Evolutionary conservation across 2,888 invertebrate species (phyloP).

Genomic region (Apodemia mormo): DNA sequence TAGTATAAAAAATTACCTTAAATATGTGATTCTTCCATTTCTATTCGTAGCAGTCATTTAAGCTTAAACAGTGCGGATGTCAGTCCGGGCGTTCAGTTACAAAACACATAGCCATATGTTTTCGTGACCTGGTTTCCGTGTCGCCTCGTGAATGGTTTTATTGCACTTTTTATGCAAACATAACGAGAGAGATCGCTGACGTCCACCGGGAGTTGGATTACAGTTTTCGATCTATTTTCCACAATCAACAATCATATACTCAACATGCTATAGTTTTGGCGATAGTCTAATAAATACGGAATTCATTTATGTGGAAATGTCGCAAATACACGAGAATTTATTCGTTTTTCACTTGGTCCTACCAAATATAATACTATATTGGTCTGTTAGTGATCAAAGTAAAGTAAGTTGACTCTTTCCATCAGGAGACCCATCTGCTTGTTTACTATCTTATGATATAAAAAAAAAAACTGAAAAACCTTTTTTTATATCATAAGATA

Average conservation of each 20-base stretch:
- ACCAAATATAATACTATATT: too few relatives aligned
- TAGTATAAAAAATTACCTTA: too few relatives aligned
- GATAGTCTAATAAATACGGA: not conserved
- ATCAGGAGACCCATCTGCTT: too few relatives aligned
- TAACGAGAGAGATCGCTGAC: constrained; percentile 23
- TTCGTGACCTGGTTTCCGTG: constrained; percentile 50
- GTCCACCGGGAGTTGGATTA: constrained; percentile 26
- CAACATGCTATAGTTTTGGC: not conserved
- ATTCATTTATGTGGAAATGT: not conserved
- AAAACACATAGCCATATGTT: constrained; percentile 39
- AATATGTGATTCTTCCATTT: not conserved
- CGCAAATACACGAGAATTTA: too few relatives aligned
- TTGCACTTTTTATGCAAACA: constrained; percentile 36
- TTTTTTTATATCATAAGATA: too few relatives aligned
- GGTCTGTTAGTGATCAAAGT: too few relatives aligned
- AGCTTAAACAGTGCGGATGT: not conserved
- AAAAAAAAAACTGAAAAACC: too few relatives aligned
- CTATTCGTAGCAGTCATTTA: not conserved
- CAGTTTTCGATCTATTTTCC: constrained; percentile 2
- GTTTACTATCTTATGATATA: too few relatives aligned
- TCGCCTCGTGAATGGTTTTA: constrained; percentile 22
- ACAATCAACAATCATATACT: not conserved
- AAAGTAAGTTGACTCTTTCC: too few relatives aligned
- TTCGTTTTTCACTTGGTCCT: too few relatives aligned
- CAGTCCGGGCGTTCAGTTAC: not conserved